Conservation (phyloP, 1,140 invertebrate genomes). For the Monochamus saltuarius region DNA sequence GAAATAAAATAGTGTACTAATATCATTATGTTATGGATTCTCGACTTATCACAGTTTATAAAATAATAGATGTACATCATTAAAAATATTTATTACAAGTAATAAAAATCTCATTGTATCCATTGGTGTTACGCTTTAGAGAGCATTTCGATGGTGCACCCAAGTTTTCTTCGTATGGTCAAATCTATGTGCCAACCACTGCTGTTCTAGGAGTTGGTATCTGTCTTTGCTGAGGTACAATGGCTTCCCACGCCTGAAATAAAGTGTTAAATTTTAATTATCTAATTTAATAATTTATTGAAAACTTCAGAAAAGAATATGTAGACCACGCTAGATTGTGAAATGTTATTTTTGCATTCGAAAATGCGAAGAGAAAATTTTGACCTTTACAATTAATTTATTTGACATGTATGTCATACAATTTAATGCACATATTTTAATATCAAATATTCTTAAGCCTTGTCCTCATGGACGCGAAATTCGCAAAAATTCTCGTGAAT, state of each 20-base stretch:
- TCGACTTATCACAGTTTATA: constrained; percentile 17
- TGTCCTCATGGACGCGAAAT: too few species aligned
- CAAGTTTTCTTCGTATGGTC: constrained; percentile 89
- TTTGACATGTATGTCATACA: too few species aligned
- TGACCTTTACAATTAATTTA: too few species aligned
- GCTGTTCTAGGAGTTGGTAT: constrained; percentile 86
- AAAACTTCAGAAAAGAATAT: too few species aligned
- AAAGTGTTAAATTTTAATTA: neutral
- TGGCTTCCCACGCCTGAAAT: constrained; percentile 88
- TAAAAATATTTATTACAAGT: neutral
- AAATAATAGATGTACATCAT: constrained; percentile 14
- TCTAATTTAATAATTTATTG: too few species aligned
- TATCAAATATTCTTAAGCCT: too few species aligned
- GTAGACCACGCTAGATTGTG: too few species aligned
- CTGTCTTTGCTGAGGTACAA: constrained; percentile 88
- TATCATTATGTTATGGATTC: constrained; percentile 13
- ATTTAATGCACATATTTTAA: too few species aligned
- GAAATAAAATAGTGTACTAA: constrained; percentile 14
- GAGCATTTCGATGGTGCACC: constrained; percentile 85
- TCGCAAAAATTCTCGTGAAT: too few species aligned
- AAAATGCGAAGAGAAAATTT: too few species aligned
- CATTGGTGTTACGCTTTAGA: constrained; percentile 55
- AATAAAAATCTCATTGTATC: constrained; percentile 7
- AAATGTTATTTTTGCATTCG: too few species aligned
- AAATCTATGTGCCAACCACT: constrained; percentile 94